Percentiles rank a stretch among this genome's conserved stretches.
phyloP scores from a whole-genome alignment of 2,888 invertebrate genomes.

The Megaustenia siamemsis region DNA sequence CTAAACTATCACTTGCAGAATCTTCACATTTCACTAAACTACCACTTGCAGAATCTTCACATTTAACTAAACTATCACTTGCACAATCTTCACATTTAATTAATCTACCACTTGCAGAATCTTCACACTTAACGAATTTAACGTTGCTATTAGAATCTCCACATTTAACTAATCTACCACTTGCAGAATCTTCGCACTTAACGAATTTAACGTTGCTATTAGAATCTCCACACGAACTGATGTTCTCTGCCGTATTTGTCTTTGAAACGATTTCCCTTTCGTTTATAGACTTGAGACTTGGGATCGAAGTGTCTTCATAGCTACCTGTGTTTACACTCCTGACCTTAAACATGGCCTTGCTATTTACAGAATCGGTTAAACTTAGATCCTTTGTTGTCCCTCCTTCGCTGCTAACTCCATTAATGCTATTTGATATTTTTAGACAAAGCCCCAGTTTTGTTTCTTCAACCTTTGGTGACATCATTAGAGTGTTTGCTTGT shows the following conservation, averaged over 20 bases:
- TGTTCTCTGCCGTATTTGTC: neutral
- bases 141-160: too few species aligned
- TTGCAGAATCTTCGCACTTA: too few species aligned
- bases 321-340: neutral
- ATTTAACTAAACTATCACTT: neutral
- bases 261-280: neutral
- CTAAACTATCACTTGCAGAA: neutral
- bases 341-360: neutral
- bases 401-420: neutral
- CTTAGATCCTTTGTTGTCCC: neutral
- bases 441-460: too few species aligned
- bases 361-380: neutral
- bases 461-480: neutral
- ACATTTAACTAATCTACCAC: too few species aligned
- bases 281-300: neutral
- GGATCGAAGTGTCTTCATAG: constrained; percentile 1
- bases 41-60: neutral
- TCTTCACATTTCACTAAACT: too few species aligned
- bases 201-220: too few species aligned
- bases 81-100: too few species aligned
- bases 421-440: neutral
- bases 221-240: neutral
- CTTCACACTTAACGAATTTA: too few species aligned
- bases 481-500: neutral
- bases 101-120: neutral